Conservation (phyloP, 1,140 invertebrate genomes). For the Stenopsyche tienmushanensis region DNA sequence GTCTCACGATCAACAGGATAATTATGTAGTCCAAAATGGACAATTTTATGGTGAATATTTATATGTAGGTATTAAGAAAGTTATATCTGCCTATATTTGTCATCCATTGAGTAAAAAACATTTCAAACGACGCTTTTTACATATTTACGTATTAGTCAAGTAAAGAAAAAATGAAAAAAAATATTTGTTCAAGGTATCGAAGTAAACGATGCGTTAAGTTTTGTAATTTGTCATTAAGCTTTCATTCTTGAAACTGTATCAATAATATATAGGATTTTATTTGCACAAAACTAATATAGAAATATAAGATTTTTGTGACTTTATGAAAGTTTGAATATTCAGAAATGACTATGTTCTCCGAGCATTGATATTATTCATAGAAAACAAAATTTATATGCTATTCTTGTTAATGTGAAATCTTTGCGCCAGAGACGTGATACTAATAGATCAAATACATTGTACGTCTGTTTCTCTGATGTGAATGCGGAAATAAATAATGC, state of each 20-base stretch:
- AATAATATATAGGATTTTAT: constrained; percentile 42
- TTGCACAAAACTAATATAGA: constrained; percentile 42
- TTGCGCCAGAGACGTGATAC: constrained; percentile 38
- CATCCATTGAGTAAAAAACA: constrained; percentile 38
- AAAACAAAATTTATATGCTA: constrained; percentile 42
- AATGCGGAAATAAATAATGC: constrained; percentile 42
- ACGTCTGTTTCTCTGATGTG: constrained; percentile 41
- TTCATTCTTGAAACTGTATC: constrained; percentile 41
- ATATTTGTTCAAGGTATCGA: constrained; percentile 39
- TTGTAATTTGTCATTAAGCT: constrained; percentile 42
- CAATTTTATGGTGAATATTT: constrained; percentile 35
- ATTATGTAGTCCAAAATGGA: constrained; percentile 42
- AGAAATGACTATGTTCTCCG: constrained; percentile 37
- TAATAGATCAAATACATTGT: constrained; percentile 39
- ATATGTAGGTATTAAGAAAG: constrained; percentile 39
- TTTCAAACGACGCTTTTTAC: constrained; percentile 43
- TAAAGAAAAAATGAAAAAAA: constrained; percentile 36
- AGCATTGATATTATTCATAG: constrained; percentile 34
- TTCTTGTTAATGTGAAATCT: constrained; percentile 42
- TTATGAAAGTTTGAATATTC: constrained; percentile 41
- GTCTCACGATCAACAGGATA: constrained; percentile 24
- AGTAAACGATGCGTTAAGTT: constrained; percentile 40
- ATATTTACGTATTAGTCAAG: constrained; percentile 42
- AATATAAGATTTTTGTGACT: constrained; percentile 42
- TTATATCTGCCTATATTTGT: constrained; percentile 41